Conservation (phyloP, 2,888 invertebrate genomes). For the Tyria jacobaeae region DNA sequence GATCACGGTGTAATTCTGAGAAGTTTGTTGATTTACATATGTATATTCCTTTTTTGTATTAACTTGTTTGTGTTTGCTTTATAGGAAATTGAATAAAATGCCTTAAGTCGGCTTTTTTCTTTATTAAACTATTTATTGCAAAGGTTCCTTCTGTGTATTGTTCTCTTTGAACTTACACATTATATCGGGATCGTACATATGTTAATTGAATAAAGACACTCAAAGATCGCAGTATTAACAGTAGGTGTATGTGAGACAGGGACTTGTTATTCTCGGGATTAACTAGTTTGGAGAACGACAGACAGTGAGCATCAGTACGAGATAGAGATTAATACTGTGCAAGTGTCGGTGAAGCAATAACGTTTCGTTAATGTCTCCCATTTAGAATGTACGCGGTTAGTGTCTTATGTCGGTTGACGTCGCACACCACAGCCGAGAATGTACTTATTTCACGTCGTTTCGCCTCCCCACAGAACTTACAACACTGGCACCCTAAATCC, state of each 20-base stretch:
- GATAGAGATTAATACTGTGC: constrained; percentile 81
- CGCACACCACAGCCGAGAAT: constrained; percentile 61
- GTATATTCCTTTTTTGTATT: constrained; percentile 72
- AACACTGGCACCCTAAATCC: constrained; percentile 74
- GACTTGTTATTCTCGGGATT: constrained; percentile 64
- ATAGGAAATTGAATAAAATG: constrained; percentile 69
- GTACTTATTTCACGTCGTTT: constrained; percentile 69
- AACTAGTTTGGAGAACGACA: constrained; percentile 62
- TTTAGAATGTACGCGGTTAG: constrained; percentile 79
- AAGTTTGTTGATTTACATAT: constrained; percentile 81
- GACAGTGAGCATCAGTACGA: constrained; percentile 65
- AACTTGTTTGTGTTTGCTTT: constrained; percentile 72
- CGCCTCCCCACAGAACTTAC: constrained; percentile 62
- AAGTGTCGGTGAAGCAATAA: constrained; percentile 81
- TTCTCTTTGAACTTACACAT: constrained; percentile 14
- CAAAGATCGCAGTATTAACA: constrained; percentile 32
- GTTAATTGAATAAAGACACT: constrained; percentile 26
- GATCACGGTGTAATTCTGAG: constrained; percentile 76
- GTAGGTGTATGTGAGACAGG: constrained; percentile 22
- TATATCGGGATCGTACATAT: constrained; percentile 13
- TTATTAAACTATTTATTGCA: constrained; percentile 28
- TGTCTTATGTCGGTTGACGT: constrained; percentile 74
- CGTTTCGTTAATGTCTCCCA: constrained; percentile 82
- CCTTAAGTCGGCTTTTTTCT: constrained; percentile 49
- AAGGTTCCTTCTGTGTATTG: constrained; percentile 17